Percentiles rank a stretch among this genome's conserved stretches.
phyloP scores from a whole-genome alignment of 2,888 invertebrate species.

The Chaetogeoica ovagalla region DNA sequence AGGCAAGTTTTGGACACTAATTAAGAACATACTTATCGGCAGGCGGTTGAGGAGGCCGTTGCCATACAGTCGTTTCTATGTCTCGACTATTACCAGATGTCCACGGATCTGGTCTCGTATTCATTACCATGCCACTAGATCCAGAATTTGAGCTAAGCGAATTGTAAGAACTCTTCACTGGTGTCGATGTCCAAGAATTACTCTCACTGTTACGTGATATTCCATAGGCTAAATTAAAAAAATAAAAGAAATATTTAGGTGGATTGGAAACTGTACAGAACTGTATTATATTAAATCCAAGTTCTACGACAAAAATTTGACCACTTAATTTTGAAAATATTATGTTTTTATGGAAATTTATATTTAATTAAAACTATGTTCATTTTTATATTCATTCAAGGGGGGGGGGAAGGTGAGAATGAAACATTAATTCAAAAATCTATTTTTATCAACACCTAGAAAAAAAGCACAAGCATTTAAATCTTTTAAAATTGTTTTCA shows the following conservation, averaged over 20 bases:
- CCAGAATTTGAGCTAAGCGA: constrained; percentile 28
- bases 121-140: constrained; percentile 25
- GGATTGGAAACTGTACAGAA: no score
- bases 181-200: constrained; percentile 17
- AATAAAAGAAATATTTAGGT: neutral
- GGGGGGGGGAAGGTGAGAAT: no score
- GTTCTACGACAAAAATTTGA: no score
- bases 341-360: no score
- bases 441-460: no score
- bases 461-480: no score
- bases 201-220: constrained; percentile 40
- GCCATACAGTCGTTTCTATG: constrained; percentile 39
- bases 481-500: no score
- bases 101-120: constrained; percentile 41
- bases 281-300: no score
- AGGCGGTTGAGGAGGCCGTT: constrained; percentile 43
- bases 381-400: no score
- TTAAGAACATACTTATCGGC: constrained; percentile 37
- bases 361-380: no score
- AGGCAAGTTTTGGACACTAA: neutral
- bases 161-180: constrained; percentile 33
- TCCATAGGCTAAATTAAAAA: constrained; percentile 40
- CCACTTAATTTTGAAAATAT: no score
- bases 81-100: constrained; percentile 27
- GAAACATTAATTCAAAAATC: no score